phyloP scores from a whole-genome alignment of 2,113 vertebrate species.

The Cyrtonyx montezumae region DNA sequence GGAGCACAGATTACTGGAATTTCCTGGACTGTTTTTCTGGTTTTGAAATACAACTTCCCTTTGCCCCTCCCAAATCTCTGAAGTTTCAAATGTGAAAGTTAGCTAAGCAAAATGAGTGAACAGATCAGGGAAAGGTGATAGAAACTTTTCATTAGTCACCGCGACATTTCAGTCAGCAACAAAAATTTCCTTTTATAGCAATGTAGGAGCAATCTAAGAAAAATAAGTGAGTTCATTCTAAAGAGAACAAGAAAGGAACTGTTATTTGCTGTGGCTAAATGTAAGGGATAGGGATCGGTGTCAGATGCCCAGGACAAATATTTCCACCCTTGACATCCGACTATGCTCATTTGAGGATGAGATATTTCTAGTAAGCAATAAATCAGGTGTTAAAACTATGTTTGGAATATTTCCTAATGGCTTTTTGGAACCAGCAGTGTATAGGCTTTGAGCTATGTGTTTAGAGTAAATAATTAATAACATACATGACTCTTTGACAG shows the following conservation, averaged over 20 bases:
- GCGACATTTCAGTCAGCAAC: neutral
- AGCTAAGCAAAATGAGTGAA: neutral
- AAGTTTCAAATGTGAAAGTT: neutral
- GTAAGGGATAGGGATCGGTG: neutral
- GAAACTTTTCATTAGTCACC: neutral
- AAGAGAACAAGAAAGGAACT: neutral
- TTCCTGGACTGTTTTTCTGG: conserved; percentile 40
- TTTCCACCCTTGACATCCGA: conserved; percentile 10
- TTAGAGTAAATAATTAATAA: conserved; percentile 18
- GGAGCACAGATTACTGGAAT: conserved; percentile 11
- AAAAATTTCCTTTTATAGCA: neutral
- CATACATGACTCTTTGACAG: neutral
- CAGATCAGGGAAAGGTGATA: neutral
- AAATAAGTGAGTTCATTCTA: neutral
- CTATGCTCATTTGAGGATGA: neutral
- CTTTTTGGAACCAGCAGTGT: neutral
- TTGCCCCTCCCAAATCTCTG: neutral
- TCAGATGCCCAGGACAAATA: neutral
- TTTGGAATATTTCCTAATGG: neutral
- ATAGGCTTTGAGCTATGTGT: neutral
- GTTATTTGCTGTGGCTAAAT: accelerated
- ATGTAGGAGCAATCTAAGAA: neutral
- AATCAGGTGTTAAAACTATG: neutral
- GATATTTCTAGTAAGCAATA: conserved; percentile 26
- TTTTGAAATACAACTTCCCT: conserved; percentile 43